These are phyloP conservation scores for Dione vanillae DNA, from an alignment of 2,888 invertebrate species.

Conservation along the genomic window DNA sequence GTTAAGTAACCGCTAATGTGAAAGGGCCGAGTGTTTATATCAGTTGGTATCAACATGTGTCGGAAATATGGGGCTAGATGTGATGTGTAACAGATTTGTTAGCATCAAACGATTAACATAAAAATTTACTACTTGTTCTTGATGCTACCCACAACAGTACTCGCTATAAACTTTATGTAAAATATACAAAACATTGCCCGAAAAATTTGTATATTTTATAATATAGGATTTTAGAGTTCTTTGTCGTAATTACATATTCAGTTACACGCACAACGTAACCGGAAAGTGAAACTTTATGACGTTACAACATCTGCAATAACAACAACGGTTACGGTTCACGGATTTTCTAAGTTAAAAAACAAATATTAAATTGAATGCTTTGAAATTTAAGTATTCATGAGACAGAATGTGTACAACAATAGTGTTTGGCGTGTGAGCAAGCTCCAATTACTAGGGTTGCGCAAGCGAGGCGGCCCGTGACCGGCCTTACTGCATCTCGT, in stretches of 20 bases:
- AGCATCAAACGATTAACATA: conserved; percentile 8
- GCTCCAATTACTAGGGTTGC: conserved; percentile 62
- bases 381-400: conserved; percentile 16
- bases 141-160: not conserved
- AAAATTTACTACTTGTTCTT: conserved; percentile 5
- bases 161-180: not conserved
- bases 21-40: conserved; percentile 38
- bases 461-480: conserved; percentile 53
- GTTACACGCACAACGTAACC: conserved; percentile 26
- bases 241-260: conserved; percentile 1
- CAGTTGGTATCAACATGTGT: conserved; percentile 12
- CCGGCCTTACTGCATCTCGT: conserved; percentile 49
- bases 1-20: conserved; percentile 37
- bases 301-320: conserved; percentile 26
- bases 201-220: not conserved
- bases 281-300: conserved; percentile 34
- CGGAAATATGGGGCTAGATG: conserved; percentile 22
- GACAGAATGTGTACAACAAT: conserved; percentile 27
- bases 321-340: conserved; percentile 12
- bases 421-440: conserved; percentile 42
- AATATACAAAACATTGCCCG: not conserved
- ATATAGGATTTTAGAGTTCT: not conserved
- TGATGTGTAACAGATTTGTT: conserved; percentile 19
- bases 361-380: conserved; percentile 14
- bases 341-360: conserved; percentile 25